Evolutionary conservation across 2,113 vertebrate genomes (phyloP).

Genomic region (Pogonocichla stellata): DNA sequence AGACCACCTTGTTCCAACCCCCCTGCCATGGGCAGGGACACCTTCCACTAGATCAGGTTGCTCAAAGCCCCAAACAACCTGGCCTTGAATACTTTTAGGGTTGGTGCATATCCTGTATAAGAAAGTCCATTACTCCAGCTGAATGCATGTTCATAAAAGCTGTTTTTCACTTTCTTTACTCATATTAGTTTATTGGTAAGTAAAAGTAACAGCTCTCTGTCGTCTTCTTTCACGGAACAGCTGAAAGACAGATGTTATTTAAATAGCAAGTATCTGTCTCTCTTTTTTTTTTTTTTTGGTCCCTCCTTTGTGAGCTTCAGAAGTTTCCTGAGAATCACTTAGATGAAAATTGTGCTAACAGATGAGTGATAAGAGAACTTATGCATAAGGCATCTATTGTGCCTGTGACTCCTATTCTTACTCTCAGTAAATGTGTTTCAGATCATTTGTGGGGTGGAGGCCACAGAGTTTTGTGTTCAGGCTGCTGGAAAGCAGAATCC

Average conservation of each 20-base stretch:
- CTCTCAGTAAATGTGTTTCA: neutral
- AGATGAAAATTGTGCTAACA: neutral
- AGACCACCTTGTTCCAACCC: neutral
- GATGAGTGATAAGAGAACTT: neutral
- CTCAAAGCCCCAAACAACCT: neutral
- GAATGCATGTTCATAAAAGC: neutral
- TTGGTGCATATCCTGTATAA: neutral
- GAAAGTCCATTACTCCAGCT: neutral
- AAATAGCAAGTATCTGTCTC: neutral
- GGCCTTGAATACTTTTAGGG: neutral
- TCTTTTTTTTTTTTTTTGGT: too few species aligned
- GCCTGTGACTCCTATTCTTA: neutral
- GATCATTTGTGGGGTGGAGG: neutral
- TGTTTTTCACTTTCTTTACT: neutral
- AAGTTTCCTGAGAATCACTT: neutral
- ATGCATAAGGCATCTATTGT: neutral
- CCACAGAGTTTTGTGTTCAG: neutral
- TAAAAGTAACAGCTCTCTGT: neutral
- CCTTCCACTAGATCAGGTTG: neutral
- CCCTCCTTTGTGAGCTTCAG: neutral
- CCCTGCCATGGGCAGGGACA: neutral
- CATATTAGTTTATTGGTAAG: neutral
- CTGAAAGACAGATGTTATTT: neutral
- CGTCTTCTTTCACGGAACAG: neutral
- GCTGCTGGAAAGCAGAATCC: neutral